A percentile compares a stretch with the other conserved stretches of the same genome.
Conservation (phyloP, 2,797 vertebrate genomes). For the Phoebastria nigripes region DNA sequence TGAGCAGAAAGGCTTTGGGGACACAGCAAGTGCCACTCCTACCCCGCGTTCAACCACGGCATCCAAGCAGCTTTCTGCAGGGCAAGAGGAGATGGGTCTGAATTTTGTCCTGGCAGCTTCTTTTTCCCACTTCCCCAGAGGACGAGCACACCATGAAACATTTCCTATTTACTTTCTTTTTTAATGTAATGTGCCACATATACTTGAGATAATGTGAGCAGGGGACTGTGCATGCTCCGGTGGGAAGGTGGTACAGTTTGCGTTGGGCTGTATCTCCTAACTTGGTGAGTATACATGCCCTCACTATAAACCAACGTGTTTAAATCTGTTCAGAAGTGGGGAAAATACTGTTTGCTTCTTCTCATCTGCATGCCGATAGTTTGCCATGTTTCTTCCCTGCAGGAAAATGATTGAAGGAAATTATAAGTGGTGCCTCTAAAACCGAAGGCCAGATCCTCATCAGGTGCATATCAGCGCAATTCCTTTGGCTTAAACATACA, state of each 20-base stretch:
- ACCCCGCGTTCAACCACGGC: not conserved
- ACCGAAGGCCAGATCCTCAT: not conserved
- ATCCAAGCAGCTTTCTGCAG: not conserved
- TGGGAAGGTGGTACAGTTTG: not conserved
- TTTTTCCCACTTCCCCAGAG: not conserved
- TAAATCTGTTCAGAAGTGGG: not conserved
- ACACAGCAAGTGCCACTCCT: not conserved
- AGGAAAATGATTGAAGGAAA: conserved; percentile 8
- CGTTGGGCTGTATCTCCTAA: not conserved
- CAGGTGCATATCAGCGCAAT: not conserved
- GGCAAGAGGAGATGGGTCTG: not conserved
- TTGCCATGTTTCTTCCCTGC: not conserved
- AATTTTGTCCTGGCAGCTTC: not conserved
- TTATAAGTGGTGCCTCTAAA: not conserved
- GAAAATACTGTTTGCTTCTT: not conserved
- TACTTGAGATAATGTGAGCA: not conserved
- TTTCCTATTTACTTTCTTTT: not conserved
- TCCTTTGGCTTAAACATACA: not conserved
- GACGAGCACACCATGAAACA: rapidly evolving
- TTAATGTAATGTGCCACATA: not conserved
- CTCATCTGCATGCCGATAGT: not conserved
- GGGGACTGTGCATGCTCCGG: rapidly evolving
- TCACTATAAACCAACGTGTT: not conserved
- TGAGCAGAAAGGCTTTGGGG: not conserved
- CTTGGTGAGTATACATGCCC: rapidly evolving